Evolutionary conservation across 2,888 invertebrate species (phyloP), one percentile per base, ranked within the genome.

Genomic region (Orchesellides sinensis): DNA sequence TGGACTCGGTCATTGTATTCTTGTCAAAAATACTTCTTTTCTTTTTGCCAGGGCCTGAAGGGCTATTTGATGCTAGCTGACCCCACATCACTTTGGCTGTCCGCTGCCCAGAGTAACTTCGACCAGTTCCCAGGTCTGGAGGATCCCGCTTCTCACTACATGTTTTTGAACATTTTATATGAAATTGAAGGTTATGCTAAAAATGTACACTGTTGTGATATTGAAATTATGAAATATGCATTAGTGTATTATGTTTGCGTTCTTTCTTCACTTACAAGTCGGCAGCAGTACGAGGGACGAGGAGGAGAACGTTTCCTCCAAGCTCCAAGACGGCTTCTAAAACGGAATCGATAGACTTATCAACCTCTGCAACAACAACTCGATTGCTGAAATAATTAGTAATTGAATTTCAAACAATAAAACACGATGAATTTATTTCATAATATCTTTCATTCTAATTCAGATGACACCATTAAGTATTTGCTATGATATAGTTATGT

Each of bases 141-240:
- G 75, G 66, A 66, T 75, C 65, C 14, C 75, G 52, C 45, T 75
- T 75, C 6, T 75, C 66, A 27, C 75, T 75, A 14, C n/a, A 40
- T 10, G n/a, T 5, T 40, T 40, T n/a, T n/a, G n/a, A n/a, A n/a
- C n/a, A 27, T 14, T 25, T 29, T 12, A 45, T 40, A 23, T 2
- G 2, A 49, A 40, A 40, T 40, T 32, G 32, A n/a, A 40, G n/a
- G n/a, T n/a, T n/a, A n/a, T n/a, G n/a, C n/a, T n/a, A n/a, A n/a
- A n/a, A n/a, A n/a, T 32, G 32, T 32, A 6, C 10, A 32, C 6
- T 32, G 32, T 10, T 32, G 10, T 32, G n/a, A 5, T 40, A 40
- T n/a, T 52, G 10, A 52, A 52, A 52, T 17, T 19, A 10, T 49
- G 4, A n/a, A 14, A 49, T 19, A n/a, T 49, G 32, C 10, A 32